Evolutionary conservation across 1,140 invertebrate species (phyloP).

Genomic region (Cyrtorhinus lividipennis): DNA sequence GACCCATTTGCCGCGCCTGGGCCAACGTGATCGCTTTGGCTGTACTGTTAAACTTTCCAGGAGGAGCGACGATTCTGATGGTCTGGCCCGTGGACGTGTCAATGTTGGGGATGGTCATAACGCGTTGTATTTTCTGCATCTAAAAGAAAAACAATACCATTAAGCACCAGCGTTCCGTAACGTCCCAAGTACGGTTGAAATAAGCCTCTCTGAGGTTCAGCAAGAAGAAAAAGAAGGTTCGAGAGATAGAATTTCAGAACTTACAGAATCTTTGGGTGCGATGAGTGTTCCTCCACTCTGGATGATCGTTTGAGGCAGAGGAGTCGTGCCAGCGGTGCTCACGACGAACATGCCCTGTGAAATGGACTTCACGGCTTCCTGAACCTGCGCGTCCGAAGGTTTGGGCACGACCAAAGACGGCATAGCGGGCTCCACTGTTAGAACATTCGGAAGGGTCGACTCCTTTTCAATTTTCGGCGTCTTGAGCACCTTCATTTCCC

Average conservation of each 20-base stretch:
- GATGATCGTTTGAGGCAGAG: conserved; percentile 4
- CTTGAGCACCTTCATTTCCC: background rate
- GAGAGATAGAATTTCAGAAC: background rate
- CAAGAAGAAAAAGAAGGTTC: no score
- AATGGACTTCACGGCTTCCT: background rate
- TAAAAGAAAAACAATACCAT: no score
- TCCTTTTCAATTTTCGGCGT: background rate
- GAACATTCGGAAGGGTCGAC: background rate
- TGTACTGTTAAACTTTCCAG: conserved; percentile 28
- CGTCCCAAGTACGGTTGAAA: no score
- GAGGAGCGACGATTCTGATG: conserved; percentile 17
- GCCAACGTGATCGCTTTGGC: conserved; percentile 53
- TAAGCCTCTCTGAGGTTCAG: no score
- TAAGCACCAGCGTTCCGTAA: no score
- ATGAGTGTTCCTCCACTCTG: conserved; percentile 2
- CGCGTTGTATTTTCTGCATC: conserved; percentile 14
- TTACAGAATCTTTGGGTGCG: conserved; percentile 16
- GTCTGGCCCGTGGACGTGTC: conserved; percentile 6
- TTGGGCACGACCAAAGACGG: background rate
- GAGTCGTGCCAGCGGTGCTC: background rate
- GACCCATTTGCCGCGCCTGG: conserved; percentile 50
- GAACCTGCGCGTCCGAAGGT: background rate
- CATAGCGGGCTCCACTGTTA: background rate
- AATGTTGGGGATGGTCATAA: conserved; percentile 13
- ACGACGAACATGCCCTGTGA: conserved; percentile 15